phyloP scores from a whole-genome alignment of 2,888 invertebrate genomes.

The Corbicula japonica region DNA sequence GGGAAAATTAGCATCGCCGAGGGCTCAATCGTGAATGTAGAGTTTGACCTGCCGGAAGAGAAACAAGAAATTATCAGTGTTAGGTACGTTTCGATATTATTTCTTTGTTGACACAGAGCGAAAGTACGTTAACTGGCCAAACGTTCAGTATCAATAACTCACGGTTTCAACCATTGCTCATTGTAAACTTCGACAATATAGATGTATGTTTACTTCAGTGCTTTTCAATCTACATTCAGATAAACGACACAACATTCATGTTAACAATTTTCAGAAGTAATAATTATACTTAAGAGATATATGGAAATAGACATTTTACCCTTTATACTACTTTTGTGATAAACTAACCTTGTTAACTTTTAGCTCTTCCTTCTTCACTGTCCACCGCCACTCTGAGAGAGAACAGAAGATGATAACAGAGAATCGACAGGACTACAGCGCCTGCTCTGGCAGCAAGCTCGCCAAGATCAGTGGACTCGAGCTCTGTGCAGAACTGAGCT shows the following conservation, averaged over 20 bases:
- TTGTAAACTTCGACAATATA: too few relatives aligned
- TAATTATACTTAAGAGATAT: too few relatives aligned
- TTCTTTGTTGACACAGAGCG: too few relatives aligned
- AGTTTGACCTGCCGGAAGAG: conserved; percentile 93
- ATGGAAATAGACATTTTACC: too few relatives aligned
- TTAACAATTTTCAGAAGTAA: too few relatives aligned
- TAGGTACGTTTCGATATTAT: conserved; percentile 83
- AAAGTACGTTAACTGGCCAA: too few relatives aligned
- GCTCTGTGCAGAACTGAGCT: conserved; percentile 92
- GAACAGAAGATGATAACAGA: conserved; percentile 90
- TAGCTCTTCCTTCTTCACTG: conserved; percentile 83
- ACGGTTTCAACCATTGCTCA: too few relatives aligned
- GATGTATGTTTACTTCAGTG: too few relatives aligned
- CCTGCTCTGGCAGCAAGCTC: conserved; percentile 82
- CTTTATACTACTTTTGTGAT: too few relatives aligned
- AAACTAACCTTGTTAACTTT: conserved; percentile 14
- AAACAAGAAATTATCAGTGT: conserved; percentile 95
- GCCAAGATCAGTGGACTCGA: conserved; percentile 94
- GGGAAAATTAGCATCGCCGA: conserved; percentile 91
- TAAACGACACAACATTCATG: too few relatives aligned
- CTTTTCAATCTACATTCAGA: too few relatives aligned
- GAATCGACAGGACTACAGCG: conserved; percentile 88
- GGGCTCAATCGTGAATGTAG: conserved; percentile 90
- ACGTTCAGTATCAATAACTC: too few relatives aligned
- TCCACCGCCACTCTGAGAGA: conserved; percentile 88